Conservation (phyloP, 2,113 vertebrate species). For the Dicrurus megarhynchus region DNA sequence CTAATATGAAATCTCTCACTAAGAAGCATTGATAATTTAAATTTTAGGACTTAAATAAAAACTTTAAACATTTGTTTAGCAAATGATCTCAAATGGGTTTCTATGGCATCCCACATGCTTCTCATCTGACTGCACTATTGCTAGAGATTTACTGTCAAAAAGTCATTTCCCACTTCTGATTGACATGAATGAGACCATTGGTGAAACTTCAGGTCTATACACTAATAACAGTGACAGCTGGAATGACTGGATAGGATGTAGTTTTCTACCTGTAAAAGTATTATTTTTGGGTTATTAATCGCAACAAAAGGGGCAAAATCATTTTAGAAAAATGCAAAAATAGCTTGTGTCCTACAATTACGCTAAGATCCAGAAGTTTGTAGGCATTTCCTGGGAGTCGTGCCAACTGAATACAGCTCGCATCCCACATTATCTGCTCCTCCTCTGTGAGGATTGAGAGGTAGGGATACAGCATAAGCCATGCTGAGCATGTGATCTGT, state of each 20-base stretch:
- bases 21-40: not conserved
- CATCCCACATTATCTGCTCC: not conserved
- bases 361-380: not conserved
- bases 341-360: not conserved
- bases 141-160: not conserved
- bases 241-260: not conserved
- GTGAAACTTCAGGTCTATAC: not conserved
- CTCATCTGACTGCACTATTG: not conserved
- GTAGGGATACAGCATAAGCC: not conserved
- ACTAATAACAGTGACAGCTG: not conserved
- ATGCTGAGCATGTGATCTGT: not conserved
- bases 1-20: not conserved
- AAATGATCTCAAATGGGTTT: not conserved
- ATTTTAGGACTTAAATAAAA: not conserved
- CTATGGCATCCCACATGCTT: not conserved
- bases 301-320: not conserved
- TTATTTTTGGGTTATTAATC: not conserved
- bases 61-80: not conserved
- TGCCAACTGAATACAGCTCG: not conserved
- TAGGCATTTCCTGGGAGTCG: conserved; percentile 6
- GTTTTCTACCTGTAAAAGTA: not conserved
- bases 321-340: not conserved
- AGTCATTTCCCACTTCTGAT: not conserved
- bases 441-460: not conserved
- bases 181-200: not conserved